Conservation (phyloP, 2,888 invertebrate species). For the Drosophila nr. perissopoda region DNA sequence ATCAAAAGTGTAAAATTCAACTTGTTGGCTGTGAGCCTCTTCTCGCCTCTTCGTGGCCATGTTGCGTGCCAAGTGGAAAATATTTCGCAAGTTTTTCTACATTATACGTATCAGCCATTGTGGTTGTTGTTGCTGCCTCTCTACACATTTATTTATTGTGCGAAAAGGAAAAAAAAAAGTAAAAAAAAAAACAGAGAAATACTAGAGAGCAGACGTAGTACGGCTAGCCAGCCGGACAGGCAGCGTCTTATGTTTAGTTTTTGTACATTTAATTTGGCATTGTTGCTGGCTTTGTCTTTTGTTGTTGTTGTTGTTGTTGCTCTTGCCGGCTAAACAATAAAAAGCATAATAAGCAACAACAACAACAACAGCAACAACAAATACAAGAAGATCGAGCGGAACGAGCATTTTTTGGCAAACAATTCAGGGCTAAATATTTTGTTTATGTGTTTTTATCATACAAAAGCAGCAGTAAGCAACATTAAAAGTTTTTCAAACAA, state of each 20-base stretch:
- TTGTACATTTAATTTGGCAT: constrained; percentile 67
- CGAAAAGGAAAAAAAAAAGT: constrained; percentile 55
- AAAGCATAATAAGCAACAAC: constrained; percentile 56
- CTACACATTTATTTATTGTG: constrained; percentile 74
- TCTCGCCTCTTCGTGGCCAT: constrained; percentile 49
- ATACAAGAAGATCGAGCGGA: constrained; percentile 28
- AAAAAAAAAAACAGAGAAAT: constrained; percentile 24
- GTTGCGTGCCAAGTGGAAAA: constrained; percentile 80
- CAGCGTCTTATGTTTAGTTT: constrained; percentile 71
- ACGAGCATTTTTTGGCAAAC: constrained; percentile 78
- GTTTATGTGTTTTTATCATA: constrained; percentile 67
- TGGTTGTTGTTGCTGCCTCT: constrained; percentile 30
- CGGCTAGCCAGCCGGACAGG: constrained; percentile 38
- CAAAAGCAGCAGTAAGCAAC: constrained; percentile 16
- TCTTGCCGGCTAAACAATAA: constrained; percentile 70
- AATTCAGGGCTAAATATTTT: constrained; percentile 83
- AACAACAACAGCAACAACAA: constrained; percentile 30
- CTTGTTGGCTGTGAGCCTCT: constrained; percentile 49
- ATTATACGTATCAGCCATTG: constrained; percentile 32
- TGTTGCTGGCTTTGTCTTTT: constrained; percentile 39
- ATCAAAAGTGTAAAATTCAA: constrained; percentile 73
- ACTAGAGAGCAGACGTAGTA: constrained; percentile 27
- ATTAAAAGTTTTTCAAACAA: constrained; percentile 37
- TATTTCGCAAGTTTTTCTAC: constrained; percentile 78
- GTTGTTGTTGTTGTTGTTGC: constrained; percentile 32